Evolutionary conservation across 2,113 vertebrate species (phyloP).

Genomic region (Otocyon megalotis): DNA sequence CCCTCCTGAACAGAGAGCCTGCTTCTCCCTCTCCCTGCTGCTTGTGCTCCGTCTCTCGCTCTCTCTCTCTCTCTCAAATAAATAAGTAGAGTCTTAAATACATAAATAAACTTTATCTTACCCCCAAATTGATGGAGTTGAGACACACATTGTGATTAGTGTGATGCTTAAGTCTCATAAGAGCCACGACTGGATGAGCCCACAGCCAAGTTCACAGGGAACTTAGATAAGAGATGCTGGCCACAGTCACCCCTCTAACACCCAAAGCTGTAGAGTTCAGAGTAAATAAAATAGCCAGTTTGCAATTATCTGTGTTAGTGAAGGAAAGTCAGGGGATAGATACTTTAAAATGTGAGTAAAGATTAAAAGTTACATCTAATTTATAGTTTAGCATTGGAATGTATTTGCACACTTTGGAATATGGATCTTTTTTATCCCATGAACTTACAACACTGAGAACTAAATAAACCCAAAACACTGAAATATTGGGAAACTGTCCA

Average conservation of each 20-base stretch:
- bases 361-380: not conserved
- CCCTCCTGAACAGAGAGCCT: too few relatives aligned
- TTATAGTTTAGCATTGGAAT: not conserved
- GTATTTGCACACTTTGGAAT: slow-evolving; percentile 3
- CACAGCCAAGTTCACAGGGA: not conserved
- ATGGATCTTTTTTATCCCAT: slow-evolving; percentile 25
- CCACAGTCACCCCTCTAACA: not conserved
- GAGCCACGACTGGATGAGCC: not conserved
- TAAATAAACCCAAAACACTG: not conserved
- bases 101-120: slow-evolving; percentile 7
- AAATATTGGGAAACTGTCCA: not conserved
- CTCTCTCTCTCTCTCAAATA: too few relatives aligned
- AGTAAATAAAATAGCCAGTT: slow-evolving; percentile 24
- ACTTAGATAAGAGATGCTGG: not conserved
- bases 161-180: not conserved
- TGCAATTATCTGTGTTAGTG: not conserved
- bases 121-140: not conserved
- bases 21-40: too few relatives aligned
- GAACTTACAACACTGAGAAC: not conserved
- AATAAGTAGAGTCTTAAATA: too few relatives aligned
- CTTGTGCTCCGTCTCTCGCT: too few relatives aligned
- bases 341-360: slow-evolving; percentile 31
- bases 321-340: not conserved
- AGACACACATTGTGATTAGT: not conserved
- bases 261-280: not conserved